Conservation (phyloP, 2,797 vertebrate species). For the Alcedo quadribrachys region DNA sequence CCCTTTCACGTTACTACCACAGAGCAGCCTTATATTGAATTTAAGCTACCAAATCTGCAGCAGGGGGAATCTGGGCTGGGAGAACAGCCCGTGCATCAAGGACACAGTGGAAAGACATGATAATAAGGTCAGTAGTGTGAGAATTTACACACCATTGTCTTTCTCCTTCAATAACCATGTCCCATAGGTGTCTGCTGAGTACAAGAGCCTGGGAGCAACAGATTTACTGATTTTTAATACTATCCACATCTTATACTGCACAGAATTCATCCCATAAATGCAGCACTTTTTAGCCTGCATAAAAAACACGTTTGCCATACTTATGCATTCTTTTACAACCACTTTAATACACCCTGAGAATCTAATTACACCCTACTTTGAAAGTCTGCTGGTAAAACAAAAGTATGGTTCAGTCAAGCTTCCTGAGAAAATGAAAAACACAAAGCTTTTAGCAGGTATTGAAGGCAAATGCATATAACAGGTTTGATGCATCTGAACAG, state of each 20-base stretch:
- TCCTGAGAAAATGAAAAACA: background rate
- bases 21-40: background rate
- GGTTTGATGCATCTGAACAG: background rate
- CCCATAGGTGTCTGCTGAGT: background rate
- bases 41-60: background rate
- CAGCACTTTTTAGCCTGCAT: background rate
- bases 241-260: background rate
- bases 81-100: background rate
- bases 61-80: background rate
- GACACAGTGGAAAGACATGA: background rate
- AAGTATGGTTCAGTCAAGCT: background rate
- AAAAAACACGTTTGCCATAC: background rate
- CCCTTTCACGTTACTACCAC: background rate
- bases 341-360: background rate
- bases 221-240: background rate
- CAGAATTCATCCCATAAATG: background rate
- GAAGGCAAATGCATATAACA: background rate
- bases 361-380: background rate
- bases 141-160: background rate
- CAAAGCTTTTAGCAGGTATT: background rate
- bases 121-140: background rate
- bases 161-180: background rate
- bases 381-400: background rate
- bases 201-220: background rate
- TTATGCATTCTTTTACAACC: background rate